phyloP scores from a whole-genome alignment of 1,140 invertebrate species.

The Oedothorax gibbosus region DNA sequence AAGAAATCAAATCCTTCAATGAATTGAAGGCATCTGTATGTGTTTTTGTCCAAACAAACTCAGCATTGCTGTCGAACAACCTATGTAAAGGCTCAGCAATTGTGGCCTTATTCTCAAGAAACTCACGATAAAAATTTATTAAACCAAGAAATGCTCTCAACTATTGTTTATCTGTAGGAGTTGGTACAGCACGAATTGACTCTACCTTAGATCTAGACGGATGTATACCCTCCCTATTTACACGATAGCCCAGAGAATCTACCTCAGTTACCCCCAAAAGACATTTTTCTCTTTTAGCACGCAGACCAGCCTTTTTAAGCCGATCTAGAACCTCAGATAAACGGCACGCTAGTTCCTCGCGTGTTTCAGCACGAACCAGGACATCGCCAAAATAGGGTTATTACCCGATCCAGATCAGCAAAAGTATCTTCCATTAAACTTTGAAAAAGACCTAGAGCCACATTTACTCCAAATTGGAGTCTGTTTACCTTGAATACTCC shows the following conservation, averaged over 20 bases:
- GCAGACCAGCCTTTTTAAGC: constrained; percentile 7
- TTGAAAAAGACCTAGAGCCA: not conserved
- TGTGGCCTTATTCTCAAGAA: constrained; percentile 67
- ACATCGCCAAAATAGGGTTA: constrained; percentile 15
- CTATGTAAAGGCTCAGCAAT: constrained; percentile 67
- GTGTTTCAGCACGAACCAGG: not conserved
- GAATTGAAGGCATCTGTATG: not conserved
- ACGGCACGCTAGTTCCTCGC: too few species aligned
- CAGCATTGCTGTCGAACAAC: constrained; percentile 59
- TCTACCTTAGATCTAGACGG: constrained; percentile 17
- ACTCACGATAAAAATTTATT: constrained; percentile 69
- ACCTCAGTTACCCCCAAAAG: not conserved
- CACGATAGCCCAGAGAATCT: not conserved
- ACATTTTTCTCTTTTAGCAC: constrained; percentile 15
- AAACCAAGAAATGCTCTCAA: constrained; percentile 29
- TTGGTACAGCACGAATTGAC: constrained; percentile 26
- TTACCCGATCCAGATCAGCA: not conserved
- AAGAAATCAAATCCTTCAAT: constrained; percentile 1
- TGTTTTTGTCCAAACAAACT: constrained; percentile 1
- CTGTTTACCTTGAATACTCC: not conserved
- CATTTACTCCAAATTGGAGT: constrained; percentile 7
- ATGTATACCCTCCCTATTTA: constrained; percentile 6
- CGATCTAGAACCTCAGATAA: not conserved
- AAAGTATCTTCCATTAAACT: not conserved
- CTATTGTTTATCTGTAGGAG: constrained; percentile 11